Base-by-base conservation (phyloP, 2,113 vertebrate genomes). In the Lathamus discolor region DNA sequence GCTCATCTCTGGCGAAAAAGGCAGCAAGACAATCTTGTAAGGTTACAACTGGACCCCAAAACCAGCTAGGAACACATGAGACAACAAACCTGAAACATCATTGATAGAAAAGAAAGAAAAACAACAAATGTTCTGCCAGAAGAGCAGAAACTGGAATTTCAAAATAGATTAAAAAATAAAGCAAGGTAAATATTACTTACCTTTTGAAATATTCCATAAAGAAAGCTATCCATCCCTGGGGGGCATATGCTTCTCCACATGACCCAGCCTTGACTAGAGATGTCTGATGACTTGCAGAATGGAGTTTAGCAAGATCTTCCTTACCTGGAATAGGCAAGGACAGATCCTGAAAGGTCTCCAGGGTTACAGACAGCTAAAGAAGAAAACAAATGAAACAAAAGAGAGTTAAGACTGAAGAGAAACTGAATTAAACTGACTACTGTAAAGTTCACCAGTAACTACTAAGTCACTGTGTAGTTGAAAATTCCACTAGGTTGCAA, bases 291-390 rank as follows among this genome's bases (percentile, higher is more conserved):
- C 98, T 99, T 37, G 99, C 98, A 9, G 99, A 99, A 97, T 99
- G 99, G 69, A 99, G 98, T 96, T 99, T 99, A 85, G 99, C 99
- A 93, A 99, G 98, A 97, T 99, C 99, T 97, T 99, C 99, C 97
- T 99, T 99, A 70, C 99, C 99, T 20, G 99, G 99, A 96, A 99
- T 99, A 89, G 99, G 99, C 97, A 99, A 97, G 61, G 99, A 99
- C 88, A 99, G 98, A 97, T 99, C 99, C 98, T 99, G 99, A 98
- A 99, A 99, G 96, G 99, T 99, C 98, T 99, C 99, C 96, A 99
- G 97, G 43, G 99, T 99, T 95, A 99, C 98, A 22, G 99, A 99
- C 28, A 99, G 98, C 99, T 99, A 92, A 82, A 94, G 57, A 90
- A 91, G 39, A 41, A 83, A 91, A 91, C 31, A 91, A 77, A 91